phyloP scores from a whole-genome alignment of 2,888 invertebrate species.

The Callimorpha dominula region DNA sequence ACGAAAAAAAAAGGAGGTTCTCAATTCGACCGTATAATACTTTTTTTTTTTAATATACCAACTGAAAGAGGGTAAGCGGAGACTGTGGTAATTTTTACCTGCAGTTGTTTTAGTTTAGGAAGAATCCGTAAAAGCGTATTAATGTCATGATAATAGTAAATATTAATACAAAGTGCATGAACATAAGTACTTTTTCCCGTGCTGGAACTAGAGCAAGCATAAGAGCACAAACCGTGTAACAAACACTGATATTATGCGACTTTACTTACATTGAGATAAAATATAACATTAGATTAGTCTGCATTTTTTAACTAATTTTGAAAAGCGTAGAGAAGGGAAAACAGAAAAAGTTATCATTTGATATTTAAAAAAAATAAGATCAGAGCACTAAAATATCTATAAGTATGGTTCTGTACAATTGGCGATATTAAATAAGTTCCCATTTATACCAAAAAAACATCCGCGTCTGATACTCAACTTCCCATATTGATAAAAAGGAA shows the following conservation, averaged over 20 bases:
- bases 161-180: too few relatives aligned
- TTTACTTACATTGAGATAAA: not conserved
- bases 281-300: not conserved
- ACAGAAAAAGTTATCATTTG: not conserved
- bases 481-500: conserved; percentile 54
- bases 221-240: too few relatives aligned
- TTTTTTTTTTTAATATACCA: not conserved
- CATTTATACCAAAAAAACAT: not conserved
- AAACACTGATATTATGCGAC: not conserved
- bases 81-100: not conserved
- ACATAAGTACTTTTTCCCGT: too few relatives aligned
- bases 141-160: too few relatives aligned
- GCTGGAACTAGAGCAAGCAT: too few relatives aligned
- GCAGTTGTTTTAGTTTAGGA: too few relatives aligned
- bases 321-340: not conserved
- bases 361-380: not conserved
- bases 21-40: too few relatives aligned
- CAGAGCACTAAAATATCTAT: not conserved
- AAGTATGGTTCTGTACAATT: not conserved
- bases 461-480: not conserved
- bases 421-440: not conserved
- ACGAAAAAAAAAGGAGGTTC: too few relatives aligned
- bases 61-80: not conserved
- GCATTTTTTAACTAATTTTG: not conserved
- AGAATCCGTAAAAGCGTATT: too few relatives aligned